These are phyloP conservation scores for Syrrhaptes paradoxus DNA, from an alignment of 2,113 vertebrate species.

Conservation along the genomic window DNA sequence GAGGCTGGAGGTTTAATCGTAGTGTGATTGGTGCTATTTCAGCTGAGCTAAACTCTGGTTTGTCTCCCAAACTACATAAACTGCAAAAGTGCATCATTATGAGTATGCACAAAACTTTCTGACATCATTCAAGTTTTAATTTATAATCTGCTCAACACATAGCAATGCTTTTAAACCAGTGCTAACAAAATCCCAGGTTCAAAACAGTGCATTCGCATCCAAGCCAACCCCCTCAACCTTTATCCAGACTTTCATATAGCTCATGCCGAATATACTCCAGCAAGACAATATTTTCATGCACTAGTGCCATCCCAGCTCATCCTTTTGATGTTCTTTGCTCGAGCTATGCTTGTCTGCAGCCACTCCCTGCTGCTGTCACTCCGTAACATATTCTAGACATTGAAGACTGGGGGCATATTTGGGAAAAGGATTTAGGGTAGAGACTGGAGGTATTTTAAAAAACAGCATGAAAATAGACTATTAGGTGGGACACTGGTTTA, in stretches of 20 bases:
- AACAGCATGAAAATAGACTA: background rate
- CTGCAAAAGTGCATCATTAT: background rate
- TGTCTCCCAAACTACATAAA: background rate
- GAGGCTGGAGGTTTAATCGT: background rate
- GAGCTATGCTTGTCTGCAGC: background rate
- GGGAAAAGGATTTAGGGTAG: background rate
- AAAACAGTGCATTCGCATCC: background rate
- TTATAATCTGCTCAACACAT: background rate
- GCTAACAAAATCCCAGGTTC: background rate
- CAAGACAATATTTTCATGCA: background rate
- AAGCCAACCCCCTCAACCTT: background rate
- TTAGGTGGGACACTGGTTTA: background rate
- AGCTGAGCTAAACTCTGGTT: background rate
- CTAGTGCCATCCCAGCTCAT: background rate
- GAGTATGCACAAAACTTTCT: background rate
- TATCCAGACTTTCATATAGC: background rate
- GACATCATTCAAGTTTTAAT: background rate
- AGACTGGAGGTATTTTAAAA: background rate
- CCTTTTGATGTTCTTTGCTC: background rate
- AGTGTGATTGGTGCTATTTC: background rate
- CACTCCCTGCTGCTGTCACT: background rate
- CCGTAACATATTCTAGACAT: background rate
- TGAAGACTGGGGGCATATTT: background rate
- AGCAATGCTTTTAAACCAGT: background rate
- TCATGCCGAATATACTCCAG: background rate